These are phyloP conservation scores for Clarias laeviceps DNA, from an alignment of 2,797 vertebrate species.

Conservation along the genomic window DNA sequence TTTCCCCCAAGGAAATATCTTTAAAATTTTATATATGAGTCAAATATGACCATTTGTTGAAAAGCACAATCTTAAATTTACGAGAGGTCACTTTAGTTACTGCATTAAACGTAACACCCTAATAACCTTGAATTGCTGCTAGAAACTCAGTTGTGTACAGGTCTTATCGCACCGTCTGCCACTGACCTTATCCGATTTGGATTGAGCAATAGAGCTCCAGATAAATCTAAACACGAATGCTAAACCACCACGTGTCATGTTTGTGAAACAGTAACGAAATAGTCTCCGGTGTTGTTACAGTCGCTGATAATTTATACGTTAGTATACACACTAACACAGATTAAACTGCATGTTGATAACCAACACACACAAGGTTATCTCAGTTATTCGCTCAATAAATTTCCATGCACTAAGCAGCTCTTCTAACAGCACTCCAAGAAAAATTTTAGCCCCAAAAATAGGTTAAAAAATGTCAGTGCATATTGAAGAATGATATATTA, in stretches of 20 bases:
- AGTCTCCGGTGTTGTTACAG: background rate
- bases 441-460: background rate
- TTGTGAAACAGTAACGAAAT: background rate
- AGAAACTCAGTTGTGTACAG: background rate
- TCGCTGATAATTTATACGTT: background rate
- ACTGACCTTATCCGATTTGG: background rate
- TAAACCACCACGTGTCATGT: too few species aligned
- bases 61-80: background rate
- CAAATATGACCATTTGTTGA: background rate
- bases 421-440: background rate
- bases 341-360: background rate
- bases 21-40: background rate
- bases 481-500: too few species aligned
- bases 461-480: background rate
- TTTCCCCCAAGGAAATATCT: background rate
- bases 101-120: background rate
- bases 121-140: slow-evolving; percentile 3
- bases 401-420: background rate
- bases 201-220: background rate
- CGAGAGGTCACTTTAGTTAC: background rate
- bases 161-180: background rate
- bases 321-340: background rate
- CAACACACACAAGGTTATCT: too few species aligned
- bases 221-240: background rate
- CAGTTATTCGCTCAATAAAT: background rate